Evolutionary conservation across 2,113 vertebrate species (phyloP).

Genomic region (Cichladusa arquata): DNA sequence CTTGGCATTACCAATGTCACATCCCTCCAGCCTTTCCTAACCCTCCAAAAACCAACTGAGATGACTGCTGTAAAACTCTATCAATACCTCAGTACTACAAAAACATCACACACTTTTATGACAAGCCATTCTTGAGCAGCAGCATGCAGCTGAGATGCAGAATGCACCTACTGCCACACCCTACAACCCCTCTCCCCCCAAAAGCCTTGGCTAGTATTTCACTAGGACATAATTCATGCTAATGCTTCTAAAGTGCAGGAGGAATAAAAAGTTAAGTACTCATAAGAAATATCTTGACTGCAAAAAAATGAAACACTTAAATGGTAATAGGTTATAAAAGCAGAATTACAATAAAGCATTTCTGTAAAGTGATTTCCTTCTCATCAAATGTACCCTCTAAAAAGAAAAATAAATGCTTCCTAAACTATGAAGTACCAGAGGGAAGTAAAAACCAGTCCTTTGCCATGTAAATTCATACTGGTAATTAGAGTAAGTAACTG

Average conservation of each 20-base stretch:
- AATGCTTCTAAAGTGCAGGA: not conserved
- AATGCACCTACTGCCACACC: not conserved
- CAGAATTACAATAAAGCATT: not conserved
- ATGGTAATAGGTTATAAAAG: not conserved
- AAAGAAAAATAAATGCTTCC: not conserved
- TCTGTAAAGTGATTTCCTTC: not conserved
- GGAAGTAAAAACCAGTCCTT: not conserved
- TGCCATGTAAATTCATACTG: not conserved
- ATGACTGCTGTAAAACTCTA: not conserved
- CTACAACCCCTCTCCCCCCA: not conserved
- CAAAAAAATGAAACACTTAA: not conserved
- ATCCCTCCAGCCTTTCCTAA: not conserved
- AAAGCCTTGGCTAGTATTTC: not conserved
- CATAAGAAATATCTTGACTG: not conserved
- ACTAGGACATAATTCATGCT: not conserved
- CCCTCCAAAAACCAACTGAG: not conserved
- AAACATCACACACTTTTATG: not conserved
- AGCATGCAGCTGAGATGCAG: not conserved
- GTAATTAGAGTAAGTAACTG: not conserved
- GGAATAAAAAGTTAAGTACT: not conserved
- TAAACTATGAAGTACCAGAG: not conserved
- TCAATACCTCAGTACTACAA: not conserved
- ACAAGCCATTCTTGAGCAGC: not conserved
- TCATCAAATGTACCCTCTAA: not conserved
- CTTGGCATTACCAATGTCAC: not conserved